Percentiles rank a stretch among this genome's conserved stretches.
These are phyloP conservation scores for Lutraria rhynchaena DNA, from an alignment of 1,140 invertebrate species.

Conservation along the genomic window DNA sequence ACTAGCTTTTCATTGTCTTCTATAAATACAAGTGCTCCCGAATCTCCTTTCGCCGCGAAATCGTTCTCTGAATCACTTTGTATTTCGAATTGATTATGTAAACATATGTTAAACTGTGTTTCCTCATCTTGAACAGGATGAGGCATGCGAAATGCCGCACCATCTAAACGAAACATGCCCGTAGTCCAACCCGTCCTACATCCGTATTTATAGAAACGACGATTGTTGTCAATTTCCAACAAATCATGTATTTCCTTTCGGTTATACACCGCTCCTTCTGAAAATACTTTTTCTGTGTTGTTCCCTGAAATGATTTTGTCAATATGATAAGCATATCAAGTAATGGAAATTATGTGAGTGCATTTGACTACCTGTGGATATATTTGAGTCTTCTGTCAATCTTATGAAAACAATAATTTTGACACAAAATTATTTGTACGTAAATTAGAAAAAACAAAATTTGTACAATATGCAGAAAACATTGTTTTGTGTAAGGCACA, in stretches of 20 bases:
- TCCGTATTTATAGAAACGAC: neutral
- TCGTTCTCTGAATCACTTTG: neutral
- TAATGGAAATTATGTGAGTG: neutral
- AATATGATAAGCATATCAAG: neutral
- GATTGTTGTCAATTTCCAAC: neutral
- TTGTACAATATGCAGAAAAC: no score
- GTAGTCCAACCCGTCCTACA: neutral
- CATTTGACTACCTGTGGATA: no score
- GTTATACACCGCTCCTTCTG: neutral
- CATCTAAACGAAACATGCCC: neutral
- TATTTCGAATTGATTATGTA: conserved; percentile 2
- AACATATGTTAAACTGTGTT: neutral
- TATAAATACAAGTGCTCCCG: neutral
- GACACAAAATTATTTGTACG: no score
- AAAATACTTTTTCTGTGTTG: neutral
- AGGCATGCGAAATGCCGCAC: neutral
- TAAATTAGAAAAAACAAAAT: no score
- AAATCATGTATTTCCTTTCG: neutral
- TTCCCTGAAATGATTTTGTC: neutral
- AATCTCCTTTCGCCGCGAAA: neutral
- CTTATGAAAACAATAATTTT: no score
- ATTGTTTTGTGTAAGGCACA: no score
- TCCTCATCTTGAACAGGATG: neutral
- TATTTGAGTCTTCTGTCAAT: no score
- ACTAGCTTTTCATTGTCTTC: neutral